Conservation (phyloP, 2,113 vertebrate species). For the Diphyllodes magnificus region DNA sequence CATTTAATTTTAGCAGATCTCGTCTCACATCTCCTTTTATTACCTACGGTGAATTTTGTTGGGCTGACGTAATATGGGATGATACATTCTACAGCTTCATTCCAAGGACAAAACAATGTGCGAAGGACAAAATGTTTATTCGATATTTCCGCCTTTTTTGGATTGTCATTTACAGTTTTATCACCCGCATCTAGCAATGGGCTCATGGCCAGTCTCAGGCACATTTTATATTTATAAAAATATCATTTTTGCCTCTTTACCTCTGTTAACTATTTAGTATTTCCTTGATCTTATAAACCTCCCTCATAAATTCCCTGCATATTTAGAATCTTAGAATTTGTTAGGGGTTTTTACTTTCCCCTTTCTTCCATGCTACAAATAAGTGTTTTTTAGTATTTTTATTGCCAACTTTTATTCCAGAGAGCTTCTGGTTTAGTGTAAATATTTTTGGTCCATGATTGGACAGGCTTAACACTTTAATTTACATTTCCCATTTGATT, state of each 20-base stretch:
- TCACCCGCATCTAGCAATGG: background rate
- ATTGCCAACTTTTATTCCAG: background rate
- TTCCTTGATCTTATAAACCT: background rate
- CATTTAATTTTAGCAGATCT: conserved; percentile 64
- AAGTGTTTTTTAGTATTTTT: background rate
- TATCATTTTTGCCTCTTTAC: background rate
- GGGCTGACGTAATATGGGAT: conserved; percentile 57
- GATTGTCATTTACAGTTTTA: conserved; percentile 17
- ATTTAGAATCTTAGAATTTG: background rate
- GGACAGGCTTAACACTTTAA: background rate
- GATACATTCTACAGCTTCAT: conserved; percentile 53
- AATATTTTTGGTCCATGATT: background rate
- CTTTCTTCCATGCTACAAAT: background rate
- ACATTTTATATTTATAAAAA: background rate
- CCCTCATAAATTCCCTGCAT: background rate
- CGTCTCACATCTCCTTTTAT: conserved; percentile 60
- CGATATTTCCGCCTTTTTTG: conserved; percentile 39
- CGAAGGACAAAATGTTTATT: conserved; percentile 61
- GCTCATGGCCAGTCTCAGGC: background rate
- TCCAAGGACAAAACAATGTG: conserved; percentile 60
- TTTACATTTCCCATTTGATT: background rate
- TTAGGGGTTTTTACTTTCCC: background rate
- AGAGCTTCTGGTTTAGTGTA: background rate
- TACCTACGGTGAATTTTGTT: conserved; percentile 65
- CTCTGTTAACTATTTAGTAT: conserved; percentile 6